Evolutionary conservation across 2,888 invertebrate species (phyloP).

Genomic region (Acronicta leporina): DNA sequence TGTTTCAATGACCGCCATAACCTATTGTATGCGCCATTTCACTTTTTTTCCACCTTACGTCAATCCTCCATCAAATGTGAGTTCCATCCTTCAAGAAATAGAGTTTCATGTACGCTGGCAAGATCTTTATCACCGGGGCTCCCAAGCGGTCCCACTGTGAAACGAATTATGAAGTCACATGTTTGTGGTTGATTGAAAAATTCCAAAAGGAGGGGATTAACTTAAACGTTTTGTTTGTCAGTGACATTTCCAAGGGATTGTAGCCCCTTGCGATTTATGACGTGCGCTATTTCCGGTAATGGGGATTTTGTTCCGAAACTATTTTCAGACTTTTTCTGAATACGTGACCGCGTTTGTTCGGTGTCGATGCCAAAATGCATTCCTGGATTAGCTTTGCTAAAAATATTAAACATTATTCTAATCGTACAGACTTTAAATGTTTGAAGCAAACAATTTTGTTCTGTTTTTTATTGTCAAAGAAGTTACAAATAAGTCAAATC

Average conservation of each 20-base stretch:
- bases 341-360: constrained; percentile 22
- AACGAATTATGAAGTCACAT: constrained; percentile 80
- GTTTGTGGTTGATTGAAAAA: constrained; percentile 84
- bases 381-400: constrained; percentile 37
- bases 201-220: constrained; percentile 77
- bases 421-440: constrained; percentile 1
- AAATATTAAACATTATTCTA: constrained; percentile 26
- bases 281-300: constrained; percentile 65
- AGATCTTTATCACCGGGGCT: constrained; percentile 74
- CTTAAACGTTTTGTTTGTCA: constrained; percentile 72
- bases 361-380: constrained; percentile 42
- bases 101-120: constrained; percentile 48
- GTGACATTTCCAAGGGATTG: constrained; percentile 74
- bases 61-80: constrained; percentile 8
- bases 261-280: constrained; percentile 70
- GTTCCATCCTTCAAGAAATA: constrained; percentile 32
- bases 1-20: constrained; percentile 75
- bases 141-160: constrained; percentile 70
- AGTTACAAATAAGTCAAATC: too few relatives aligned
- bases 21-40: constrained; percentile 81
- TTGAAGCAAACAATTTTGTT: not conserved
- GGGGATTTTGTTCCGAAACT: constrained; percentile 47
- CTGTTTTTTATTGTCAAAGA: not conserved
- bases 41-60: constrained; percentile 65
- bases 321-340: constrained; percentile 43